Evolutionary conservation across 2,888 invertebrate genomes (phyloP).

Genomic region (Helicoverpa assulta): DNA sequence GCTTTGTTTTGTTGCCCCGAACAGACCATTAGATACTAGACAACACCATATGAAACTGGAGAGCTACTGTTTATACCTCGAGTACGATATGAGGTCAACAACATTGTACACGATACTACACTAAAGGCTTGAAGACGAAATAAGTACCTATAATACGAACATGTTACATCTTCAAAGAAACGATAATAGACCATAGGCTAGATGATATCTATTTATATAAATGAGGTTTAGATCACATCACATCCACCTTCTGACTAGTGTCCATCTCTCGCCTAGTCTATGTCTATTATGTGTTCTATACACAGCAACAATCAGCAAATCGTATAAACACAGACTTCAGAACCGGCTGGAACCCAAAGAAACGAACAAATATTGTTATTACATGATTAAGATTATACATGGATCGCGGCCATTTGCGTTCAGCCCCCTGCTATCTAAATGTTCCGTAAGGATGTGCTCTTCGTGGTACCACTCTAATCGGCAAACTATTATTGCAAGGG

Average conservation of each 20-base stretch:
- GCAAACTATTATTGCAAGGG: constrained; percentile 22
- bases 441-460: constrained; percentile 26
- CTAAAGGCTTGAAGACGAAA: no score
- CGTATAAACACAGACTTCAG: constrained; percentile 19
- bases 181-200: neutral
- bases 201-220: neutral
- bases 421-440: constrained; percentile 55
- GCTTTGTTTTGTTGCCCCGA: constrained; percentile 12
- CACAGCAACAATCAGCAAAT: constrained; percentile 15
- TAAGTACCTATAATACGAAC: no score
- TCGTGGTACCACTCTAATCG: constrained; percentile 25
- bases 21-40: neutral
- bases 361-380: constrained; percentile 51
- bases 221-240: constrained; percentile 7
- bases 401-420: constrained; percentile 37
- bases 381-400: constrained; percentile 55
- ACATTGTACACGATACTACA: no score
- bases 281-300: constrained; percentile 4
- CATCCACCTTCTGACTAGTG: neutral
- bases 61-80: neutral
- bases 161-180: no score
- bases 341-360: constrained; percentile 45
- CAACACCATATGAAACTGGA: constrained; percentile 9
- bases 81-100: neutral
- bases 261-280: constrained; percentile 1